Percentiles rank a stretch among this genome's conserved stretches.
These are phyloP conservation scores for Stramonita haemastoma DNA, from an alignment of 2,888 invertebrate species.

Conservation along the genomic window DNA sequence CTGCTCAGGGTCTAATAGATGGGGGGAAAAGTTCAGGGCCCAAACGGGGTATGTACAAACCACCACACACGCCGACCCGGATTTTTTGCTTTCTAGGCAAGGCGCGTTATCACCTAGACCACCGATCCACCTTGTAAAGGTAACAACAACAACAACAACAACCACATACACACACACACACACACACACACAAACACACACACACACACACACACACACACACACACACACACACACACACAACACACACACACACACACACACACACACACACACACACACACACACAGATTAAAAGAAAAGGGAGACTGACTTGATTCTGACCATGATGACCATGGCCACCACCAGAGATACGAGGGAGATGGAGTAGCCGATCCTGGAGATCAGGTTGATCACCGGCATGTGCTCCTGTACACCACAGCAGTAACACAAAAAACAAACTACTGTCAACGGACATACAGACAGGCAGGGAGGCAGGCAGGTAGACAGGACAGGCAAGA, in stretches of 20 bases:
- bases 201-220: not conserved
- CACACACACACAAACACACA: not conserved
- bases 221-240: slow-evolving; percentile 20
- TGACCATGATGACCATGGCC: slow-evolving; percentile 70
- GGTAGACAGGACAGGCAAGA: not conserved
- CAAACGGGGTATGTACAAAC: too few relatives aligned
- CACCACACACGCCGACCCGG: too few relatives aligned
- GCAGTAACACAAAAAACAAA: not conserved
- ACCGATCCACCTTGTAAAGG: too few relatives aligned
- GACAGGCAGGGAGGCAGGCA: not conserved
- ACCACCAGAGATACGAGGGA: slow-evolving; percentile 69
- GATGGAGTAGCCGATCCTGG: slow-evolving; percentile 71
- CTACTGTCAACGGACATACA: not conserved
- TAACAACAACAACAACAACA: too few relatives aligned
- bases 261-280: slow-evolving; percentile 16
- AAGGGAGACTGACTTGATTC: slow-evolving; percentile 61
- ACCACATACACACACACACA: too few relatives aligned
- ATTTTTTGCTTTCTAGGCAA: too few relatives aligned
- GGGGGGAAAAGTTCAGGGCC: too few relatives aligned
- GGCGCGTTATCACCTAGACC: too few relatives aligned
- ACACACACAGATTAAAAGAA: not conserved
- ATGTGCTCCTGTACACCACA: slow-evolving; percentile 58
- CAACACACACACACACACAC: slow-evolving; percentile 17
- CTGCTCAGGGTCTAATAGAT: too few relatives aligned
- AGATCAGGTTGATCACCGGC: slow-evolving; percentile 64